Base-by-base conservation (phyloP, 2,113 vertebrate species). In the Cephalopholis sonnerati region DNA sequence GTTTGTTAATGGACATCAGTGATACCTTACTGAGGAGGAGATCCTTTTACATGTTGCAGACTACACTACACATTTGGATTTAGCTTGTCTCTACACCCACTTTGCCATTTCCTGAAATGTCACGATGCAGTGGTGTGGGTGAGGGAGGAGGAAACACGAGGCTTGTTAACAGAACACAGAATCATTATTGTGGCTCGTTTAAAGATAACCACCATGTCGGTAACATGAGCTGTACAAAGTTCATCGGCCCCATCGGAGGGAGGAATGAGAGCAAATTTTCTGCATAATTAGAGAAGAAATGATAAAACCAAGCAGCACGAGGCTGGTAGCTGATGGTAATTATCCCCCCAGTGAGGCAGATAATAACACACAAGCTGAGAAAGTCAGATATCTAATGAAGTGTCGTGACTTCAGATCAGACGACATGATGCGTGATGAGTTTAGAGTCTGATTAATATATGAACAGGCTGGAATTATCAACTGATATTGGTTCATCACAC, bases 181-280 rank as follows among this genome's bases (percentile, higher is more conserved):
- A 27, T 24, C 53, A 41, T 51, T 22, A 44, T 18, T n/a, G 17
- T 6, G 3, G 17, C 39, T 22, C 0, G 16, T 73, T 39, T 54
- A 25, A 71, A 73, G 74, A 77, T 69, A 63, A 62, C 15, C 20
- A 0, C 8, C 10, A 44, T 11, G 41, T 44, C 41, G 41, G 41
- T 3, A 44, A 13, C 39, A 25, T 48, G 39, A 78, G 74, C 59
- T 58, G 74, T 29, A 15, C 81, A 59, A 71, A 82, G 73, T 63
- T 69, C 29, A 9, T 5, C 0, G 5, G 29, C 2, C 3, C 22
- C 25, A 15, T 22, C 51, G 4, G 66, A 64, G 51, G 24, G 22
- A 1, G 20, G n/a, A 16, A 11, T 2, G 2, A 18, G 8, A 22
- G 2, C 20, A 6, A 32, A 20, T 46, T 41, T 46, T 57, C 59